These are phyloP conservation scores for Copsychus sechellarum DNA, from an alignment of 2,113 vertebrate genomes.

Conservation along the genomic window DNA sequence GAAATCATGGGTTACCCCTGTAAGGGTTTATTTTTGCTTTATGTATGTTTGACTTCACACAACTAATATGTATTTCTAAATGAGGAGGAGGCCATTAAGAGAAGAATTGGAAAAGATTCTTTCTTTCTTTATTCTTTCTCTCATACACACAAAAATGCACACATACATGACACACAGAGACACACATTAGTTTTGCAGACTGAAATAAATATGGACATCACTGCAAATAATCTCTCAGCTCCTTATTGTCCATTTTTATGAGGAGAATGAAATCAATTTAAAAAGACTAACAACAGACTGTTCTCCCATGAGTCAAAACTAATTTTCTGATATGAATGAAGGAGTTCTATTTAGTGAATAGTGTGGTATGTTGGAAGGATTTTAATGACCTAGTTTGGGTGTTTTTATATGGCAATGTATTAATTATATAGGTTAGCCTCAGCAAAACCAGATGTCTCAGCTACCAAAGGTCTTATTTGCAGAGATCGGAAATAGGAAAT, in stretches of 20 bases:
- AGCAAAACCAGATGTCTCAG: neutral
- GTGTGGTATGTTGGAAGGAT: neutral
- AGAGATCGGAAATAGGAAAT: neutral
- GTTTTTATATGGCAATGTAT: neutral
- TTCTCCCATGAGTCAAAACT: constrained; percentile 3
- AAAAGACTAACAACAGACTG: constrained; percentile 16
- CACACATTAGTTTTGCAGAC: neutral
- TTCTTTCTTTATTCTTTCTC: neutral
- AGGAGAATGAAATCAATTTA: constrained; percentile 13
- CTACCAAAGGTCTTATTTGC: neutral
- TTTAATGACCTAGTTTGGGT: constrained; percentile 14
- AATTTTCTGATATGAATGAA: constrained; percentile 49
- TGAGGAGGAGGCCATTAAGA: neutral
- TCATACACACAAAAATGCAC: neutral
- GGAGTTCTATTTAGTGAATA: neutral
- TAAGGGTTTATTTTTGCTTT: constrained; percentile 1
- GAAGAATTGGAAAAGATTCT: neutral
- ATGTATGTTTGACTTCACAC: neutral
- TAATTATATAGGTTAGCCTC: neutral
- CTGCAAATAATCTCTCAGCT: neutral
- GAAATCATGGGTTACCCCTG: constrained; percentile 17
- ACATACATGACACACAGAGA: neutral
- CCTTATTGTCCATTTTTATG: neutral
- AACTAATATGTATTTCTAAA: neutral
- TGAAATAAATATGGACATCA: neutral